These are phyloP conservation scores for Rutilus rutilus DNA, from an alignment of 2,113 vertebrate genomes.

Conservation along the genomic window DNA sequence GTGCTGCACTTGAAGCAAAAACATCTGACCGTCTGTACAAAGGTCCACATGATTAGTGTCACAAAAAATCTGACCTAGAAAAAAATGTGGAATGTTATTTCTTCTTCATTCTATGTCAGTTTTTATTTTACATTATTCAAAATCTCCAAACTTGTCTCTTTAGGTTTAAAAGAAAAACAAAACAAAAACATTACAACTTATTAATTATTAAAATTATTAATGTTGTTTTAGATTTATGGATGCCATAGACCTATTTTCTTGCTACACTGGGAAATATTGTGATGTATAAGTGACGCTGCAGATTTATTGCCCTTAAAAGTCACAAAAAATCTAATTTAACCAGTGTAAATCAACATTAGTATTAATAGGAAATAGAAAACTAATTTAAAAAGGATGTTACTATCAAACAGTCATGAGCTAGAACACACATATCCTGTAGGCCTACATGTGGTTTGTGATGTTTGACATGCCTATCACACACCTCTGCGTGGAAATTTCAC, in stretches of 20 bases:
- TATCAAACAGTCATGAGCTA: too few species aligned
- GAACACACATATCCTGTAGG: background rate
- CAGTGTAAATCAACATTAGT: background rate
- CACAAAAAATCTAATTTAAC: background rate
- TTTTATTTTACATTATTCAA: background rate
- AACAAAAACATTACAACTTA: background rate
- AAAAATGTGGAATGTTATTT: background rate
- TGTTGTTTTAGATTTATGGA: background rate
- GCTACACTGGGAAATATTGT: background rate
- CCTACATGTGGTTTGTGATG: constrained; percentile 4
- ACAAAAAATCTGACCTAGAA: too few species aligned
- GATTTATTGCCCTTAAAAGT: background rate
- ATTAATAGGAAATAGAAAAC: background rate
- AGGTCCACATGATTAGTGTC: too few species aligned
- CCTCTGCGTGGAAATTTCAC: background rate
- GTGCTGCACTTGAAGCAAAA: too few species aligned
- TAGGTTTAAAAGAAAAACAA: background rate
- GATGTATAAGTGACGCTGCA: background rate
- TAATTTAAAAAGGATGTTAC: background rate
- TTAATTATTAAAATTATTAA: too few species aligned
- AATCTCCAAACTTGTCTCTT: background rate
- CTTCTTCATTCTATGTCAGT: background rate
- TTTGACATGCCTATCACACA: background rate
- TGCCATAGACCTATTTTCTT: background rate
- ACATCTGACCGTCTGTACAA: too few species aligned